phyloP scores from a whole-genome alignment of 2,113 vertebrate genomes.

The Toxostoma redivivum region DNA sequence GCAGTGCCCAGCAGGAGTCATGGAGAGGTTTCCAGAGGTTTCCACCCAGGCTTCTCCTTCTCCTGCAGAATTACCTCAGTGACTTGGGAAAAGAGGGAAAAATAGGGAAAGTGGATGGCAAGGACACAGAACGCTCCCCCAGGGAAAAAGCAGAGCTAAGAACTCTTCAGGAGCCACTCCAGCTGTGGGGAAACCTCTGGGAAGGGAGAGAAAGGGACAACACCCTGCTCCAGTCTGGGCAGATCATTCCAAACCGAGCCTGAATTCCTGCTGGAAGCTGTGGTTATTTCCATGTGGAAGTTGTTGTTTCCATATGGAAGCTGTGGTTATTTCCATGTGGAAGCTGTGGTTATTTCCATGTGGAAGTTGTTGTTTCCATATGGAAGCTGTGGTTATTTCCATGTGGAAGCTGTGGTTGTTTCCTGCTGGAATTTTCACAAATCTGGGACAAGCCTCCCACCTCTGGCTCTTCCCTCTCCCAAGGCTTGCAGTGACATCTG shows the following conservation, averaged over 20 bases:
- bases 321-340: background rate
- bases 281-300: background rate
- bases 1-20: background rate
- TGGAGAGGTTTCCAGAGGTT: no score
- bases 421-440: background rate
- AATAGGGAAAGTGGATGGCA: background rate
- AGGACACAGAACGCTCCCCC: background rate
- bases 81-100: background rate
- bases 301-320: background rate
- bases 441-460: background rate
- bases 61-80: background rate
- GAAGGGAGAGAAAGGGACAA: background rate
- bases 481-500: background rate
- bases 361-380: background rate
- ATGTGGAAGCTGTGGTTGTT: background rate
- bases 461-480: background rate
- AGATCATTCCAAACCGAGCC: background rate
- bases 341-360: background rate
- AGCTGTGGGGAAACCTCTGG: background rate
- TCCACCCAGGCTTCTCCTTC: background rate
- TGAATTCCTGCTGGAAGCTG: background rate
- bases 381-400: background rate
- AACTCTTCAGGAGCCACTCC: background rate
- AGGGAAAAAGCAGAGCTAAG: background rate
- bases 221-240: background rate